These are phyloP conservation scores for Vireo altiloquus DNA, from an alignment of 2,113 vertebrate genomes.

Conservation along the genomic window DNA sequence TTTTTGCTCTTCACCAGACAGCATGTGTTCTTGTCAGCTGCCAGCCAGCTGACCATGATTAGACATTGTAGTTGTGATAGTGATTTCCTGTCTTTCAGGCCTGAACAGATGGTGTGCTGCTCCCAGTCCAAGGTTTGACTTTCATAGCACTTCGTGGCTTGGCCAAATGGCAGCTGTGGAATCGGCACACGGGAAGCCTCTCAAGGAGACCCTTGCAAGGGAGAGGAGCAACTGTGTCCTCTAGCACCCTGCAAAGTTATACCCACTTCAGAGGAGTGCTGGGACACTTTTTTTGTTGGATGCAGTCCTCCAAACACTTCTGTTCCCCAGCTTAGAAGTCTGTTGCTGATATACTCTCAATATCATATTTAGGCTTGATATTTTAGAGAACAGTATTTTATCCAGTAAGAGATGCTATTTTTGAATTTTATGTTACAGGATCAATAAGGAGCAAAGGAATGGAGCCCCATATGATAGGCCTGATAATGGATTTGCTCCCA, in stretches of 20 bases:
- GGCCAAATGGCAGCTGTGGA: neutral
- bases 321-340: neutral
- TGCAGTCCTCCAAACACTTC: neutral
- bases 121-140: conserved; percentile 11
- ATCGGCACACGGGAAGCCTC: neutral
- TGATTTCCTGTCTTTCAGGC: conserved; percentile 17
- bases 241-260: neutral
- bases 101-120: conserved; percentile 30
- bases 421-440: neutral
- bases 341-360: neutral
- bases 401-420: neutral
- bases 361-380: neutral
- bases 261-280: neutral
- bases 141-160: neutral
- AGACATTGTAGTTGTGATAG: neutral
- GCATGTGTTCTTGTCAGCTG: neutral
- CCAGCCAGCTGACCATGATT: neutral
- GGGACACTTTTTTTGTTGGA: neutral
- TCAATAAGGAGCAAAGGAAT: neutral
- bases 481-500: neutral
- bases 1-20: neutral
- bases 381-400: neutral
- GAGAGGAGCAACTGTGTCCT: neutral
- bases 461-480: neutral
- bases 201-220: neutral